phyloP scores from a whole-genome alignment of 2,797 vertebrate genomes.

The Remorina albescens region DNA sequence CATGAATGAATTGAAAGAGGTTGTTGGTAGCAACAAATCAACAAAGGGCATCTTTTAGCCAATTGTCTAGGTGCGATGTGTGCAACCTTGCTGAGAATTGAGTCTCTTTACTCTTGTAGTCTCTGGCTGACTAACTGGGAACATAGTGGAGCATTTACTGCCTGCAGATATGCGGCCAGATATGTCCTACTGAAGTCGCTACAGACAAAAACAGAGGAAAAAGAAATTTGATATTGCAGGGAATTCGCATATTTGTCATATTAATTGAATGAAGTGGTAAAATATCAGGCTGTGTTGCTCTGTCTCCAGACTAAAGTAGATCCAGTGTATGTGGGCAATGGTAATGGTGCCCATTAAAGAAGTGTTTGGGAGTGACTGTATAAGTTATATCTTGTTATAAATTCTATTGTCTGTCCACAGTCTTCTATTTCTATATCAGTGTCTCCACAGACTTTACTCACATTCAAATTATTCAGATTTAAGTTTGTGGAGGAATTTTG shows the following conservation, averaged over 20 bases:
- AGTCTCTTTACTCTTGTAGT: no score
- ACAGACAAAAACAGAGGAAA: not conserved
- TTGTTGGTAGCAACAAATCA: not conserved
- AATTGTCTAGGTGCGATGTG: not conserved
- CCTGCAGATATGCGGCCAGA: not conserved
- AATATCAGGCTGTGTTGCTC: not conserved
- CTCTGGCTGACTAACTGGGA: not conserved
- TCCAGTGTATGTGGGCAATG: not conserved
- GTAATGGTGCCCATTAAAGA: not conserved
- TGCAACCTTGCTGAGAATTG: not conserved
- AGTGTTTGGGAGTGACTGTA: not conserved
- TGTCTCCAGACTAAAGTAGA: not conserved
- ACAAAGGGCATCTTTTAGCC: not conserved
- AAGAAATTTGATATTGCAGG: not conserved
- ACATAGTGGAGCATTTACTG: not conserved
- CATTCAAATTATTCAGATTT: constrained; percentile 54
- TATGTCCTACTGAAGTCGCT: not conserved
- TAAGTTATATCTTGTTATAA: constrained; percentile 8
- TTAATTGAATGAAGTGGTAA: not conserved
- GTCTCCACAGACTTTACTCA: constrained; percentile 11
- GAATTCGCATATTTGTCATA: not conserved
- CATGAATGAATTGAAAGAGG: not conserved
- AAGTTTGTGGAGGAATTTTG: constrained; percentile 57
- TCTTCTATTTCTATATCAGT: constrained; percentile 1
- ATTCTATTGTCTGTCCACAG: constrained; percentile 29